These are phyloP conservation scores for Xylota sylvarum DNA, from an alignment of 2,888 invertebrate genomes.

Conservation along the genomic window DNA sequence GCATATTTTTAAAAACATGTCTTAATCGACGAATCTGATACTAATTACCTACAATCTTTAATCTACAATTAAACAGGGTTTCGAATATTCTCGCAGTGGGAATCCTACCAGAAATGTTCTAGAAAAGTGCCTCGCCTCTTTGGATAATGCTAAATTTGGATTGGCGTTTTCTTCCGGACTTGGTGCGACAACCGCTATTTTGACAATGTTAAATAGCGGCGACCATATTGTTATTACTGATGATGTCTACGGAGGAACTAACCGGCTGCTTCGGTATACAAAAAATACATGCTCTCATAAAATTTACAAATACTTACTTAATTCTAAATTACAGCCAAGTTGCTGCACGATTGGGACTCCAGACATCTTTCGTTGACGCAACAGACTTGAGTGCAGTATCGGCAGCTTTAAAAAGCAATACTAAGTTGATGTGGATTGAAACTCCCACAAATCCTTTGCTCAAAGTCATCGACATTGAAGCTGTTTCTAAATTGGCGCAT, in stretches of 20 bases:
- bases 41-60: too few relatives aligned
- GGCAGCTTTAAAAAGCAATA: constrained; percentile 91
- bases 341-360: constrained; percentile 89
- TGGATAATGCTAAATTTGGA: constrained; percentile 95
- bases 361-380: constrained; percentile 92
- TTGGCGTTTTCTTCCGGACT: constrained; percentile 95
- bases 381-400: constrained; percentile 88
- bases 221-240: constrained; percentile 96
- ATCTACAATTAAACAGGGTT: constrained; percentile 90
- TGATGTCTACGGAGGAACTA: constrained; percentile 98
- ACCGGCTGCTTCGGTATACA: constrained; percentile 89
- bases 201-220: constrained; percentile 91
- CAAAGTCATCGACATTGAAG: constrained; percentile 94
- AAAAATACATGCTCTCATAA: not conserved
- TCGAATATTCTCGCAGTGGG: constrained; percentile 96
- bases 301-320: not conserved
- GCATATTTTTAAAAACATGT: too few relatives aligned
- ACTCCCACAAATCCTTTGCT: constrained; percentile 98
- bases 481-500: constrained; percentile 88
- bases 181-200: constrained; percentile 92
- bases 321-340: constrained; percentile 86
- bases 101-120: constrained; percentile 96
- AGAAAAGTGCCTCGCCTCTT: constrained; percentile 94
- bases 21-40: too few relatives aligned
- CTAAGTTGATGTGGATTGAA: constrained; percentile 97